Percentiles rank a stretch among this genome's conserved stretches.
These are phyloP conservation scores for Amphiprion clarkii DNA, from an alignment of 2,797 vertebrate genomes.

Conservation along the genomic window DNA sequence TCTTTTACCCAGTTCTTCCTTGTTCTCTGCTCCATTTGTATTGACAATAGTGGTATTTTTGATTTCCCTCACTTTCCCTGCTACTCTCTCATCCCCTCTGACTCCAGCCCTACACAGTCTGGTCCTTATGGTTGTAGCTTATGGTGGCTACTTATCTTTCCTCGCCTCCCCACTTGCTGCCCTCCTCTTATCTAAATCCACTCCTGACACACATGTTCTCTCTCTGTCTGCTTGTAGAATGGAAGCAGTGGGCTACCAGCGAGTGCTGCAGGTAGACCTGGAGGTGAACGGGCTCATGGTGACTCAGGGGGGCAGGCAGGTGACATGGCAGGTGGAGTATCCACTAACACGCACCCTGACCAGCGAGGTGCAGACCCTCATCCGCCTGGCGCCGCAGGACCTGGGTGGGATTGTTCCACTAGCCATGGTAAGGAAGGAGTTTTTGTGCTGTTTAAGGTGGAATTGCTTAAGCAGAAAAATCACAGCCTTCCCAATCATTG, in stretches of 20 bases:
- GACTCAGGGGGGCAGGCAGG: constrained; percentile 89
- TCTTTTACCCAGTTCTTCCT: neutral
- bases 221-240: constrained; percentile 75
- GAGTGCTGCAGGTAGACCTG: constrained; percentile 92
- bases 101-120: constrained; percentile 21
- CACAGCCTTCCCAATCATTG: too few species aligned
- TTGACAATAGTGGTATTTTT: constrained; percentile 17
- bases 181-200: constrained; percentile 51
- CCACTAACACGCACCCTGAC: constrained; percentile 85
- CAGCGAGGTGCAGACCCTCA: constrained; percentile 87
- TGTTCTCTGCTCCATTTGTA: constrained; percentile 1
- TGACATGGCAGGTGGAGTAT: constrained; percentile 97
- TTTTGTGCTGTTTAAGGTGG: neutral
- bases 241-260: constrained; percentile 85
- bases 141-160: constrained; percentile 13
- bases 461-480: too few species aligned
- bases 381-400: constrained; percentile 93
- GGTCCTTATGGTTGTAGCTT: constrained; percentile 9
- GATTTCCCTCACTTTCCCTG: constrained; percentile 5
- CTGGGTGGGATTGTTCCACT: constrained; percentile 93
- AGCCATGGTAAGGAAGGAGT: constrained; percentile 90
- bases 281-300: constrained; percentile 91
- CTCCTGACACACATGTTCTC: constrained; percentile 35
- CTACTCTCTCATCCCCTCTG: neutral
- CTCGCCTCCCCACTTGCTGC: neutral